Conservation (phyloP, 2,113 vertebrate genomes). For the Xenopus borealis region DNA sequence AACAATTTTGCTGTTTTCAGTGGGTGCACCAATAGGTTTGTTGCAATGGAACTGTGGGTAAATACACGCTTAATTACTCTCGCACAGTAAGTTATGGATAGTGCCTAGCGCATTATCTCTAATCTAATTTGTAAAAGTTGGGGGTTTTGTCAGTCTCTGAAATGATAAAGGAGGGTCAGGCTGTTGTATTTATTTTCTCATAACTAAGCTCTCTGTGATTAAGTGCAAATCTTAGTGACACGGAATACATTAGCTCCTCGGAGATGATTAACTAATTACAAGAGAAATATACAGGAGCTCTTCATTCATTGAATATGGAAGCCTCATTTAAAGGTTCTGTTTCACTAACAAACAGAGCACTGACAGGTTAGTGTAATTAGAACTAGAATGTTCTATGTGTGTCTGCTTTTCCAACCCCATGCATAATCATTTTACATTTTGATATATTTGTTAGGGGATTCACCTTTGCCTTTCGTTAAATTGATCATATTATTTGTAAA, state of each 20-base stretch:
- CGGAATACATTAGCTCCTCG: conserved; percentile 39
- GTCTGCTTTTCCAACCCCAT: too few relatives aligned
- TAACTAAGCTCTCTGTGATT: conserved; percentile 43
- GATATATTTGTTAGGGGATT: too few relatives aligned
- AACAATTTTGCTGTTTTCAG: too few relatives aligned
- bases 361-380: conserved; percentile 16
- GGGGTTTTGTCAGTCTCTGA: conserved; percentile 11
- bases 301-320: conserved; percentile 22
- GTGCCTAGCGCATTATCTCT: conserved; percentile 8
- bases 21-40: too few relatives aligned
- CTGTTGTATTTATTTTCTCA: conserved; percentile 45
- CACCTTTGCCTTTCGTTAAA: too few relatives aligned
- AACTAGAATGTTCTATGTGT: background rate
- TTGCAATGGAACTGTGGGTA: background rate
- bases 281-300: conserved; percentile 37
- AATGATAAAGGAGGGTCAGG: conserved; percentile 44
- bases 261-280: conserved; percentile 46
- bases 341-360: conserved; percentile 2
- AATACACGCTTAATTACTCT: conserved; percentile 16
- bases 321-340: conserved; percentile 30
- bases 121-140: conserved; percentile 44
- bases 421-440: too few relatives aligned
- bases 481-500: too few relatives aligned
- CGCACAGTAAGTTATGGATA: background rate
- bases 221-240: conserved; percentile 45